A percentile compares a stretch with the other conserved stretches of the same genome.
Conservation (phyloP, 2,888 invertebrate species). For the Tortricodes alternella region DNA sequence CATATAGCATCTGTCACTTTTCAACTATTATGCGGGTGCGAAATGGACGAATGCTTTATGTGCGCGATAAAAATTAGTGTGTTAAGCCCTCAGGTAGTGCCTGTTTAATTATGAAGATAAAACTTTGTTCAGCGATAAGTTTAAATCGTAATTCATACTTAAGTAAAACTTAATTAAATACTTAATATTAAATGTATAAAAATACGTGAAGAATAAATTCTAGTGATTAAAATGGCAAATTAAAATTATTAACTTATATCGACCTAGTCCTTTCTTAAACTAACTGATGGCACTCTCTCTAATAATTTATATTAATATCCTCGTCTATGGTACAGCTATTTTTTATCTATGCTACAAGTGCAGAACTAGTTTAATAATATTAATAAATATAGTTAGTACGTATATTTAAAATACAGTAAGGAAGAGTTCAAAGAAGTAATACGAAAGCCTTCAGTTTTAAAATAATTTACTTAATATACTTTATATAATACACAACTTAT, state of each 20-base stretch:
- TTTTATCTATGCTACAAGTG: slow-evolving; percentile 29
- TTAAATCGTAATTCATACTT: too few species aligned
- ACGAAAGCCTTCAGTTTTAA: too few species aligned
- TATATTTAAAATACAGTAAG: background rate
- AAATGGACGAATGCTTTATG: too few species aligned
- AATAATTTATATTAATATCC: slow-evolving; percentile 20
- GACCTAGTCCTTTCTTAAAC: slow-evolving; percentile 7
- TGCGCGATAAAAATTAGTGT: too few species aligned
- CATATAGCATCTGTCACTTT: too few species aligned
- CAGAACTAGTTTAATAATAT: slow-evolving; percentile 17
- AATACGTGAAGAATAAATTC: slow-evolving; percentile 6
- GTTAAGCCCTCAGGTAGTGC: too few species aligned
- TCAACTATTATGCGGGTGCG: too few species aligned
- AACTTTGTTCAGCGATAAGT: too few species aligned
- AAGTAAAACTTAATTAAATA: background rate
- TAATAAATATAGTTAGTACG: background rate
- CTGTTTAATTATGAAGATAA: too few species aligned
- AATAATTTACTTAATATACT: background rate
- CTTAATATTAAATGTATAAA: slow-evolving; percentile 8
- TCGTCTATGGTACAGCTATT: slow-evolving; percentile 24
- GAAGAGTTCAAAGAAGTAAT: too few species aligned
- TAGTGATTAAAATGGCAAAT: slow-evolving; percentile 2
- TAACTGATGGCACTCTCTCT: slow-evolving; percentile 18
- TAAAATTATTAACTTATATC: background rate
- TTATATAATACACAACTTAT: background rate